Evolutionary conservation across 2,888 invertebrate species (phyloP).

Genomic region (Hipparchia semele): DNA sequence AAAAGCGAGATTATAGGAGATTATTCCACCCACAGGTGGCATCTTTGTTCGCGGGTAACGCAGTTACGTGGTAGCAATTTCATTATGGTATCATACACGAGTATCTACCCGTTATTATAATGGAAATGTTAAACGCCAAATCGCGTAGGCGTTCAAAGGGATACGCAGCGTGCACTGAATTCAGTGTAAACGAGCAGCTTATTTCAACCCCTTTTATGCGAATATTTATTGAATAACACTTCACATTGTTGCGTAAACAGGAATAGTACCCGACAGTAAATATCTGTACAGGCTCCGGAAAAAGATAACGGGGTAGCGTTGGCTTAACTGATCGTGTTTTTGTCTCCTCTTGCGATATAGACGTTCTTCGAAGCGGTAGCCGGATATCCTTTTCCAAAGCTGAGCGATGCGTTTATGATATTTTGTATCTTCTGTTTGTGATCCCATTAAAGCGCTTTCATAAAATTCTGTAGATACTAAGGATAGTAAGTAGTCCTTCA

Average conservation of each 20-base stretch:
- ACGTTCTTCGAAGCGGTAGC: too few species aligned
- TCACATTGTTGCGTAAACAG: neutral
- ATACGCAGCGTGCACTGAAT: slow-evolving; percentile 5
- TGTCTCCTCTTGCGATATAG: too few species aligned
- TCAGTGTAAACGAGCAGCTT: slow-evolving; percentile 1
- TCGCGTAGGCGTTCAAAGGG: neutral
- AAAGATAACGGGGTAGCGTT: too few species aligned
- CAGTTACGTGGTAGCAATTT: slow-evolving; percentile 2
- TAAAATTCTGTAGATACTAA: too few species aligned
- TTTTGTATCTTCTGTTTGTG: too few species aligned
- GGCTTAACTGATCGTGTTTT: too few species aligned
- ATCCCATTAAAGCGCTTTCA: too few species aligned
- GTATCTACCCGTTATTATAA: neutral
- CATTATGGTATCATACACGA: neutral
- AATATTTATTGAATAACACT: slow-evolving; percentile 3
- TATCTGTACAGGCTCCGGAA: too few species aligned
- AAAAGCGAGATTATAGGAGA: too few species aligned
- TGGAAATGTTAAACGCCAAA: neutral
- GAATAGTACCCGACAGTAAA: neutral
- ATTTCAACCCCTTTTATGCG: slow-evolving; percentile 1
- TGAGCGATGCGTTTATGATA: too few species aligned
- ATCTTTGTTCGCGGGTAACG: neutral
- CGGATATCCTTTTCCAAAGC: too few species aligned
- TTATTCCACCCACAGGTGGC: neutral
- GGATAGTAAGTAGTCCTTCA: too few species aligned